Evolutionary conservation across 1,140 invertebrate genomes (phyloP).

Genomic region (Bicyclus anynana): DNA sequence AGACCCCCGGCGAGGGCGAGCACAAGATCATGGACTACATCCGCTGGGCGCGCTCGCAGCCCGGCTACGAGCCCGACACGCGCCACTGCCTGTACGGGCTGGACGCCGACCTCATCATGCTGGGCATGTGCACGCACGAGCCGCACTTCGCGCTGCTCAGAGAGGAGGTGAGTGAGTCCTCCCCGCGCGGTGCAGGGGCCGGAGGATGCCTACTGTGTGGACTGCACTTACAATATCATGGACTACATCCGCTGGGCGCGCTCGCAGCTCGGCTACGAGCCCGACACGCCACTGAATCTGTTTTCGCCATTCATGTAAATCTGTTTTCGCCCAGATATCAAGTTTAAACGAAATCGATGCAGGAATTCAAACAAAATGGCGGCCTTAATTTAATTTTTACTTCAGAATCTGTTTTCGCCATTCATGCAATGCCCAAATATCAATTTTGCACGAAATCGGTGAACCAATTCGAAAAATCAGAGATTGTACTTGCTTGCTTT

Average conservation of each 20-base stretch:
- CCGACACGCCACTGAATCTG: slow-evolving; percentile 96
- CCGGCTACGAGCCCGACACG: slow-evolving; percentile 91
- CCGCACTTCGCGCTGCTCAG: slow-evolving; percentile 94
- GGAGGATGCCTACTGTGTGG: too few relatives aligned
- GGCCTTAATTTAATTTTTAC: too few relatives aligned
- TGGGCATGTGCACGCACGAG: slow-evolving; percentile 95
- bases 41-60: slow-evolving; percentile 88
- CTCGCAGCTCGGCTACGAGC: slow-evolving; percentile 88
- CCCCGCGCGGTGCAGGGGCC: not conserved
- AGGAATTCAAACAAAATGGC: too few relatives aligned
- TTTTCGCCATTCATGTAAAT: too few relatives aligned
- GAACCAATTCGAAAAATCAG: too few relatives aligned
- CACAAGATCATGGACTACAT: slow-evolving; percentile 99
- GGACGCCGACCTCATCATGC: slow-evolving; percentile 97
- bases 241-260: slow-evolving; percentile 95
- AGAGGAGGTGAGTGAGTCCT: slow-evolving; percentile 85
- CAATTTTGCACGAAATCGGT: too few relatives aligned
- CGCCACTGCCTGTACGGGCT: slow-evolving; percentile 96
- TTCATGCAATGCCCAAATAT: too few relatives aligned
- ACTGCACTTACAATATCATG: slow-evolving; percentile 99
- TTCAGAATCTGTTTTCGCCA: too few relatives aligned
- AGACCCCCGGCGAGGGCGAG: slow-evolving; percentile 97
- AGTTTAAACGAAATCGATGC: too few relatives aligned
- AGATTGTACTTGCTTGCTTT: too few relatives aligned
- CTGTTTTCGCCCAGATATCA: too few relatives aligned